Base-by-base conservation (phyloP, 2,888 invertebrate species). In the Ormyrus thymus region DNA sequence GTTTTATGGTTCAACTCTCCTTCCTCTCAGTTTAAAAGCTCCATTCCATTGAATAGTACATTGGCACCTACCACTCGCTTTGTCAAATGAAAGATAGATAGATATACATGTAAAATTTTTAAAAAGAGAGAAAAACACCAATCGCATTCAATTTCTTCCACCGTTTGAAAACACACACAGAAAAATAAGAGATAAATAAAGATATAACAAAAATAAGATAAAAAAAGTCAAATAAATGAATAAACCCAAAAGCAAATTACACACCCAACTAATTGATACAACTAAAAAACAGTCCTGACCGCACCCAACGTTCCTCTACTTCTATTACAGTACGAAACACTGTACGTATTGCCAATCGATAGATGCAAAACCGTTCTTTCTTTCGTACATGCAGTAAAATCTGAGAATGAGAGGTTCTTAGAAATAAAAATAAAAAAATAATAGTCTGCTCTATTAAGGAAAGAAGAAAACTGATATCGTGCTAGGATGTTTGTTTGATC, bases 11-110 rank as follows among this genome's bases (percentile, higher is more conserved):
- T 86, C 85, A 84, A 83, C 83, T 87, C 88, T 89, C 89, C 89
- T 89, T 89, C 89, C 89, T 89, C 89, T 91, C 90, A 88, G 88
- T 88, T 88, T 88, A 88, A 84, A 86, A 89, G 86, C 82, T 85
- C 82, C 83, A 82, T 83, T 81, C 75, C 73, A 71, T 78, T 83
- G 82, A 82, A 81, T 82, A 84, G 82, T 81, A 83, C 83, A 84
- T 29, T 84, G 83, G 83, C 82, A 83, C 82, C 85, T 84, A 83
- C 79, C 81, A 83, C 79, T 81, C 80, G 62, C 75, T 81, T 78
- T 83, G 43, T 77, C 76, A 69, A 79, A 82, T 80, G 72, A 72
- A 79, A 79, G 29, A 75, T 70, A 76, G 62, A 53, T 61, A 66
- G 46, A 70, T 62, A 65, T 73, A 66, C 62, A 64, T 70, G 69